phyloP scores from a whole-genome alignment of 2,113 vertebrate genomes.

The Suncus etruscus region DNA sequence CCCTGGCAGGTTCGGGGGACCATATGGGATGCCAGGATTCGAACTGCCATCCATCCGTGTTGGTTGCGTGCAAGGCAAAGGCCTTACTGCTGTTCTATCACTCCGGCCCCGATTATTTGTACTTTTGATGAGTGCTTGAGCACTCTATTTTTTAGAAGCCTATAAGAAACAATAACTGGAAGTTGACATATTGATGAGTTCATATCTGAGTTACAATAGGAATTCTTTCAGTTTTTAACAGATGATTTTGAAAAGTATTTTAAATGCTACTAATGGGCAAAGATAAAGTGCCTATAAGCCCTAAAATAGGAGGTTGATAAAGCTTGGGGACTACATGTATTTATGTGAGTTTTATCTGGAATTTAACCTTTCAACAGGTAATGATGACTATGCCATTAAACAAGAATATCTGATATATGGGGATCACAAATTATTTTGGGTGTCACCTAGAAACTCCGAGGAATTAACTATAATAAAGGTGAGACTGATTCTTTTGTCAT shows the following conservation, averaged over 20 bases:
- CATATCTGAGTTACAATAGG: background rate
- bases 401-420: conserved; percentile 83
- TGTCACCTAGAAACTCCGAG: conserved; percentile 66
- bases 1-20: no score
- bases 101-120: conserved; percentile 20
- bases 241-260: conserved; percentile 57
- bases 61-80: no score
- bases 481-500: background rate
- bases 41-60: no score
- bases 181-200: background rate
- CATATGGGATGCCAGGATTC: no score
- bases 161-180: conserved; percentile 1
- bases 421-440: conserved; percentile 86
- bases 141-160: background rate
- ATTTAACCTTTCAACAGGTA: conserved; percentile 80
- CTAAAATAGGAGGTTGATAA: conserved; percentile 42
- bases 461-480: conserved; percentile 87
- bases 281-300: background rate
- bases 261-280: conserved; percentile 40
- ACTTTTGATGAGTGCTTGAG: conserved; percentile 35
- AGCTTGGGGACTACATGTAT: background rate
- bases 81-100: no score
- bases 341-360: conserved; percentile 62
- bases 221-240: conserved; percentile 51
- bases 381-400: conserved; percentile 86